Conservation (phyloP, 2,797 vertebrate genomes). For the Lophius americanus region DNA sequence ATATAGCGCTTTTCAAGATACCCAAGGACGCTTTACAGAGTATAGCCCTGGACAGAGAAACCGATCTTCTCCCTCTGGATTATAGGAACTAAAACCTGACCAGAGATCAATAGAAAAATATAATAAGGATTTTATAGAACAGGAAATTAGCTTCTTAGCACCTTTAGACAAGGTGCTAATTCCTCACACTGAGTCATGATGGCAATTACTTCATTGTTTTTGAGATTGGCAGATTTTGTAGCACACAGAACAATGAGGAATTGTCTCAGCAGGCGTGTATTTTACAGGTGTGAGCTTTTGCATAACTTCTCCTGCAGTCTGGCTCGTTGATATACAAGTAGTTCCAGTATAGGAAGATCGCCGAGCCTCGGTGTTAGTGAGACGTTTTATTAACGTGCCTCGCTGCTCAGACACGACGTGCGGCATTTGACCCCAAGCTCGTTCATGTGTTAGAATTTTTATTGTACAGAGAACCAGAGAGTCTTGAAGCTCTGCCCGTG, state of each 20-base stretch:
- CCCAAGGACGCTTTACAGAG: no score
- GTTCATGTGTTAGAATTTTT: background rate
- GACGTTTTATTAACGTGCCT: constrained; percentile 11
- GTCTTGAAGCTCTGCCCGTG: background rate
- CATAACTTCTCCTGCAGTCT: constrained; percentile 30
- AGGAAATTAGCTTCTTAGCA: no score
- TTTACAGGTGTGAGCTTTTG: constrained; percentile 52
- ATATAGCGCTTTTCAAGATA: no score
- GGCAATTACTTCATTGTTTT: constrained; percentile 4
- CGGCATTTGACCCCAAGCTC: background rate
- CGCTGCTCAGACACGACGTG: background rate
- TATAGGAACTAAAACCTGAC: no score
- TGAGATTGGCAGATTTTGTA: background rate
- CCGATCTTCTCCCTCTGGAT: no score
- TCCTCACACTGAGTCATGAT: constrained; percentile 11
- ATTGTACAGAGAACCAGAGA: background rate
- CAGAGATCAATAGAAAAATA: no score
- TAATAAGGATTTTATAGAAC: no score
- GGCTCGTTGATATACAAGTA: constrained; percentile 23
- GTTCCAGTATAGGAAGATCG: background rate
- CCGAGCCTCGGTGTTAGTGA: background rate
- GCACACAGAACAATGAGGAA: constrained; percentile 9
- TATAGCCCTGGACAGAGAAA: no score
- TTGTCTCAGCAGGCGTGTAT: constrained; percentile 26
- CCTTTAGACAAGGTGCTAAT: background rate